Conservation (phyloP, 2,113 vertebrate genomes). For the chimpanzee (Pan troglodytes) region NHGRI_mPanTro3-v2.1_pri NC_072407.2:88474501-88475000, state of each 20-base stretch:
- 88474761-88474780: background rate
- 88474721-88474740: background rate
- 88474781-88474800: background rate
- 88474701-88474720: background rate
- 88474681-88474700: background rate
- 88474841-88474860: background rate
- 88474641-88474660: background rate
- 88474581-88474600: background rate
- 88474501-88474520: background rate
- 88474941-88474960: background rate
- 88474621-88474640: background rate
- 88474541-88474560: background rate
- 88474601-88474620: background rate
- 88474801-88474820: background rate
- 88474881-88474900: background rate
- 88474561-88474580: background rate
- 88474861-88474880: background rate
- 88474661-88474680: background rate
- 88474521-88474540: background rate
- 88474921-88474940: background rate
- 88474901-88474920: background rate
- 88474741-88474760: background rate
- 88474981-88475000: background rate
- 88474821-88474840: background rate
- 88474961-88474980: background rate